These are phyloP conservation scores for Sebastes goodei DNA, from an alignment of 2,797 vertebrate species.

Conservation along the genomic window DNA sequence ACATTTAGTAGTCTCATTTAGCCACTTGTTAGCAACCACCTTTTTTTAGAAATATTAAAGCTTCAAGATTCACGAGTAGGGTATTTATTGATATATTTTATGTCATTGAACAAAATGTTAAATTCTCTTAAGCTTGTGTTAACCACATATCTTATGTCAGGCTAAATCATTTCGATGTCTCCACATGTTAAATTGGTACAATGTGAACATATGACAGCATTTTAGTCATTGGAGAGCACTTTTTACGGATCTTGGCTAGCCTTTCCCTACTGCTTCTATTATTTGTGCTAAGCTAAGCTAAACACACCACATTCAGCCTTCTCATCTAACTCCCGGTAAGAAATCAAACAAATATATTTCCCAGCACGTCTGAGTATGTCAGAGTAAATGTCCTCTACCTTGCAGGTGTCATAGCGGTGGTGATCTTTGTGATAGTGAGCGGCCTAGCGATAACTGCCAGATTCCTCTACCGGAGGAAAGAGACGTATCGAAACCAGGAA, in stretches of 20 bases:
- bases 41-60: too few species aligned
- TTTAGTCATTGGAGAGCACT: neutral
- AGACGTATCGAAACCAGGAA: slow-evolving; percentile 87
- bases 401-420: slow-evolving; percentile 92
- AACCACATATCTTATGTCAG: too few species aligned
- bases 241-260: neutral
- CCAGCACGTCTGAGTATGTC: neutral
- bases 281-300: neutral
- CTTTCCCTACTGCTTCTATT: neutral
- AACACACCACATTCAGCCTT: neutral
- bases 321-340: neutral
- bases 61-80: too few species aligned
- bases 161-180: too few species aligned
- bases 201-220: neutral
- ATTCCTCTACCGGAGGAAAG: slow-evolving; percentile 89
- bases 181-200: too few species aligned
- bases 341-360: neutral
- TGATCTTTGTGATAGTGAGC: slow-evolving; percentile 89
- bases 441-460: slow-evolving; percentile 84
- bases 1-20: too few species aligned
- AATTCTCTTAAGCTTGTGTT: too few species aligned
- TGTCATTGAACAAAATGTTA: too few species aligned
- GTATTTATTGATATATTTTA: too few species aligned
- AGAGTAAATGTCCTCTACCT: neutral
- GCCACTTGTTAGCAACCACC: too few species aligned